Evolutionary conservation across 1,140 invertebrate genomes (phyloP).

Genomic region (Alviniconcha marisindica): DNA sequence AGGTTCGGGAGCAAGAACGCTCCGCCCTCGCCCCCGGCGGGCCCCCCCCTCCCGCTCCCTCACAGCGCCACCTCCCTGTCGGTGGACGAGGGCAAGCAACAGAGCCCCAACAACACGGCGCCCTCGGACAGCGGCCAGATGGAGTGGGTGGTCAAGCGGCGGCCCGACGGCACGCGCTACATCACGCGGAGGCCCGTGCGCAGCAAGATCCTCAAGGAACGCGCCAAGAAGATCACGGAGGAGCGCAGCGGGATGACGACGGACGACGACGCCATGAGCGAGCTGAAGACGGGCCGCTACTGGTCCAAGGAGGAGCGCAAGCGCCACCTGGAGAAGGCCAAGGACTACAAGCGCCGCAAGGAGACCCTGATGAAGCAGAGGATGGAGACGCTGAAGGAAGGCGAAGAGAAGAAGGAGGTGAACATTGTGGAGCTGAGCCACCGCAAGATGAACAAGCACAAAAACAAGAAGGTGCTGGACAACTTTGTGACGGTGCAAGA

Average conservation of each 20-base stretch:
- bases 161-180: constrained; percentile 87
- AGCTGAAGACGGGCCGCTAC: constrained; percentile 87
- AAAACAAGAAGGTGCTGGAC: constrained; percentile 76
- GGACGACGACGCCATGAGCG: constrained; percentile 89
- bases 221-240: constrained; percentile 83
- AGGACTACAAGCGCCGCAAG: constrained; percentile 79
- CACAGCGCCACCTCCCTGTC: constrained; percentile 35
- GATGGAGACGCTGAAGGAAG: constrained; percentile 75
- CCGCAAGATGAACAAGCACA: constrained; percentile 77
- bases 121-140: constrained; percentile 76
- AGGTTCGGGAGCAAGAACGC: constrained; percentile 45
- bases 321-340: constrained; percentile 83
- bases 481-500: constrained; percentile 79
- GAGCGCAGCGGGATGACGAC: constrained; percentile 86
- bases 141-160: constrained; percentile 89
- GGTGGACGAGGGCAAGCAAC: constrained; percentile 41
- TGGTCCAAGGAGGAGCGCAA: constrained; percentile 90
- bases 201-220: constrained; percentile 83
- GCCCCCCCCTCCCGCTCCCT: constrained; percentile 55
- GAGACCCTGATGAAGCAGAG: constrained; percentile 69
- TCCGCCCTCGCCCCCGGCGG: constrained; percentile 40
- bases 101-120: constrained; percentile 50
- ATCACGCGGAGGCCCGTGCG: constrained; percentile 85
- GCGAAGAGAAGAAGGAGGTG: constrained; percentile 69
- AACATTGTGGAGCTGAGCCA: constrained; percentile 77